Evolutionary conservation across 2,888 invertebrate genomes (phyloP), one percentile per base, ranked within the genome.

Genomic region (Lepidocyrtinus sp.): DNA sequence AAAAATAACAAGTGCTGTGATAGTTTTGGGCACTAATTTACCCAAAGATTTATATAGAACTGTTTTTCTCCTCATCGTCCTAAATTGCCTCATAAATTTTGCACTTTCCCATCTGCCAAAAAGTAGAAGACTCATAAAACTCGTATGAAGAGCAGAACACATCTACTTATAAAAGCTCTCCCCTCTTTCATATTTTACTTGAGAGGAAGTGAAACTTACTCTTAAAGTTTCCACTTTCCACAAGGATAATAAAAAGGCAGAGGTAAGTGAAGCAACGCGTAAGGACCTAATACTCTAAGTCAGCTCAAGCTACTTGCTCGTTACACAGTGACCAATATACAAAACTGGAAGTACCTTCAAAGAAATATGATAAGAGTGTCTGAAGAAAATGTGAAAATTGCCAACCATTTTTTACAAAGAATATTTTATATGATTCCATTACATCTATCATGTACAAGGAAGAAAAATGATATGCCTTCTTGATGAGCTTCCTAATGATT

Each of bases 71-170:
- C 68, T 78, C 68, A 22, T 15, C 69, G 68, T 63, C 64, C 79
- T 50, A 79, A 79, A 79, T 79, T 79, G 61, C 79, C 63, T 79
- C 79, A 79, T 79, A 79, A 79, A 79, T 79, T 79, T 69, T 69
- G 72, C 72, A 78, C 73, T 79, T 73, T 79, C 79, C 59, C 79
- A 73, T 74, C 79, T 79, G 73, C 73, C 79, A 73, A 69, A 71
- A 69, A 78, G 73, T 74, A 24, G 73, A 72, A 73, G 72, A 67
- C 67, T 73, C 72, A 79, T 73, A 74, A 79, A 79, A 79, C 73
- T 79, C 79, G 63, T 68, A 79, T 17, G 69, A 26, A 74, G 62
- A 62, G 24, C 61, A 61, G 46, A 68, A 63, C 68, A 73, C 73
- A 67, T 68, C n/a, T n/a, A n/a, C n/a, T n/a, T n/a, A 59, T 68